Evolutionary conservation across 2,113 vertebrate genomes (phyloP).

Genomic region (Cynoglossus semilaevis): DNA sequence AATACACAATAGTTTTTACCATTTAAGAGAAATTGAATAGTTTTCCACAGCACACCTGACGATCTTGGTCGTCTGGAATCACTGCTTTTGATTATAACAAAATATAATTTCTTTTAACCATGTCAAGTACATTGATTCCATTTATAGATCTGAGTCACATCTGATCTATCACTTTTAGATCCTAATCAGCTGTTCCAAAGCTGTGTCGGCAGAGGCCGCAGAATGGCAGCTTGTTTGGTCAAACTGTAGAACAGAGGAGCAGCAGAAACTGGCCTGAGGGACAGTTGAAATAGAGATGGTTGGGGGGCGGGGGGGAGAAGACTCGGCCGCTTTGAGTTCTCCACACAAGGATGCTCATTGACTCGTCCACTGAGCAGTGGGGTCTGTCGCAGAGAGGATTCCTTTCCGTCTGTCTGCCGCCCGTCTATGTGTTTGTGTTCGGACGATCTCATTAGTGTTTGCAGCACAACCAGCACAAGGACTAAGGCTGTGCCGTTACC

Average conservation of each 20-base stretch:
- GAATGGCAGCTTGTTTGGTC: conserved; percentile 63
- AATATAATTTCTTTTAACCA: background rate
- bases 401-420: conserved; percentile 23
- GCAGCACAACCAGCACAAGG: conserved; percentile 13
- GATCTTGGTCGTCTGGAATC: too few species aligned
- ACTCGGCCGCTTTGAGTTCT: conserved; percentile 47
- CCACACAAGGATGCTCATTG: conserved; percentile 66
- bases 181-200: conserved; percentile 2
- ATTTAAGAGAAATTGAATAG: too few species aligned
- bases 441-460: conserved; percentile 46
- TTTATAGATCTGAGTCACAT: background rate
- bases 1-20: too few species aligned
- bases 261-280: conserved; percentile 58
- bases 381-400: conserved; percentile 44
- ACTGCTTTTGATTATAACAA: too few species aligned
- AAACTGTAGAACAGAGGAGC: conserved; percentile 59
- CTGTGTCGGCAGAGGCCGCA: conserved; percentile 30
- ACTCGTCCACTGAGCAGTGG: conserved; percentile 31
- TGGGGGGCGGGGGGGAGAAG: conserved; percentile 1
- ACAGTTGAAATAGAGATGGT: conserved; percentile 12
- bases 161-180: background rate
- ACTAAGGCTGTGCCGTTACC: too few species aligned
- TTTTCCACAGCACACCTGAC: too few species aligned
- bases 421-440: conserved; percentile 20
- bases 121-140: background rate